These are phyloP conservation scores for Drosophila carrolli DNA, from an alignment of 1,140 invertebrate species.

Conservation along the genomic window DNA sequence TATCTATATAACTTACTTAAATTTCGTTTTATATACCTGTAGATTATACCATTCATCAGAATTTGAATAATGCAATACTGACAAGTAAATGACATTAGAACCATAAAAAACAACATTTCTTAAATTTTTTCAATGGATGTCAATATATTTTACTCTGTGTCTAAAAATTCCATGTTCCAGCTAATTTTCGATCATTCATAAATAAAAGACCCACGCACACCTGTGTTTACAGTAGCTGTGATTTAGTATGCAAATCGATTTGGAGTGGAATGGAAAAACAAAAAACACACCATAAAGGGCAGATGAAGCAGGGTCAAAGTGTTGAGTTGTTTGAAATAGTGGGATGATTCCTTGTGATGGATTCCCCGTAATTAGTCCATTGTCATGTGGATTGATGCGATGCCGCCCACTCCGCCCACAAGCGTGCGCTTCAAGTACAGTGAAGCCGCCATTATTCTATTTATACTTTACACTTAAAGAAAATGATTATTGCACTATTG, in stretches of 20 bases:
- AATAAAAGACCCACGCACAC: constrained; percentile 3
- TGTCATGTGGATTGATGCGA: constrained; percentile 38
- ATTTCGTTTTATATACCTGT: too few relatives aligned
- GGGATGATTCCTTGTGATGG: constrained; percentile 28
- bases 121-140: too few relatives aligned
- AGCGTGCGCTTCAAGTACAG: constrained; percentile 27
- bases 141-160: neutral
- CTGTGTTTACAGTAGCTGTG: constrained; percentile 23
- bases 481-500: neutral
- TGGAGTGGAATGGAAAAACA: constrained; percentile 1
- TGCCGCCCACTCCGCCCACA: constrained; percentile 34
- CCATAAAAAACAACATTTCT: too few relatives aligned
- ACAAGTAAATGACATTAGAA: too few relatives aligned
- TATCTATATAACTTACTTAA: too few relatives aligned
- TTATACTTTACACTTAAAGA: neutral
- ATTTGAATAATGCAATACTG: too few relatives aligned
- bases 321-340: constrained; percentile 29
- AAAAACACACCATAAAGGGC: neutral
- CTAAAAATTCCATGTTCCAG: neutral
- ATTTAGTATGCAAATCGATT: constrained; percentile 23
- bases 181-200: neutral
- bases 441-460: constrained; percentile 3
- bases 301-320: constrained; percentile 26
- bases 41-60: too few relatives aligned
- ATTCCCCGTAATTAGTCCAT: constrained; percentile 44